These are phyloP conservation scores for Octodon degus DNA, from an alignment of 2,113 vertebrate genomes.

Conservation along the genomic window DNA sequence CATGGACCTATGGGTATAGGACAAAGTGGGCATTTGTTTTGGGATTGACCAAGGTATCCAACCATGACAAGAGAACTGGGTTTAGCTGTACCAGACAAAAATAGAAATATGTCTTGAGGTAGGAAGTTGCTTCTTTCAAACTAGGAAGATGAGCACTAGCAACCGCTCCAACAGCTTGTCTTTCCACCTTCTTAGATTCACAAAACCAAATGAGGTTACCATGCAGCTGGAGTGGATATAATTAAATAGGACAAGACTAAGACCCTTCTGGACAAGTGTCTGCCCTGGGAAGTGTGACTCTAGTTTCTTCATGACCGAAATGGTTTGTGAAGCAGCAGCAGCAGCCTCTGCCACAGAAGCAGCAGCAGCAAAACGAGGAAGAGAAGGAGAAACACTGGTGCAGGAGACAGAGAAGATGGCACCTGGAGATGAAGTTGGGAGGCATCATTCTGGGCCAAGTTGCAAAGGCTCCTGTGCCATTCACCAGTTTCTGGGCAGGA, in stretches of 20 bases:
- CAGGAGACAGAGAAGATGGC: constrained; percentile 78
- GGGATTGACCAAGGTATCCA: constrained; percentile 76
- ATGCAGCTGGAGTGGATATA: not conserved
- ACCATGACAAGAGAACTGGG: constrained; percentile 84
- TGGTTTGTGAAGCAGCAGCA: constrained; percentile 68
- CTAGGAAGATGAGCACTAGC: not conserved
- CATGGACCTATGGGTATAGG: not conserved
- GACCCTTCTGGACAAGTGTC: not conserved
- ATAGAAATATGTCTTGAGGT: not conserved
- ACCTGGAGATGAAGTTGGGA: constrained; percentile 68
- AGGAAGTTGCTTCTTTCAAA: not conserved
- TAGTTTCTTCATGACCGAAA: constrained; percentile 66
- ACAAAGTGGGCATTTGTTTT: constrained; percentile 77
- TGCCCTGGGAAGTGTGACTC: not conserved
- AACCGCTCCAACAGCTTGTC: constrained; percentile 57
- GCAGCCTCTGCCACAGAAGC: not conserved
- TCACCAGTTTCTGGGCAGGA: constrained; percentile 31
- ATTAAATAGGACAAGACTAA: not conserved
- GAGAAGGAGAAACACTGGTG: constrained; percentile 58
- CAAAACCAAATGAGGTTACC: constrained; percentile 45
- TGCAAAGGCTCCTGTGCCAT: not conserved
- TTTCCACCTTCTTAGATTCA: constrained; percentile 13
- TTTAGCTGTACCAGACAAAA: not conserved
- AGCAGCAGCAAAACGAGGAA: constrained; percentile 72
- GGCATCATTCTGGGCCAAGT: constrained; percentile 69